phyloP scores from a whole-genome alignment of 2,888 invertebrate species.

The Chironomus tentans region DNA sequence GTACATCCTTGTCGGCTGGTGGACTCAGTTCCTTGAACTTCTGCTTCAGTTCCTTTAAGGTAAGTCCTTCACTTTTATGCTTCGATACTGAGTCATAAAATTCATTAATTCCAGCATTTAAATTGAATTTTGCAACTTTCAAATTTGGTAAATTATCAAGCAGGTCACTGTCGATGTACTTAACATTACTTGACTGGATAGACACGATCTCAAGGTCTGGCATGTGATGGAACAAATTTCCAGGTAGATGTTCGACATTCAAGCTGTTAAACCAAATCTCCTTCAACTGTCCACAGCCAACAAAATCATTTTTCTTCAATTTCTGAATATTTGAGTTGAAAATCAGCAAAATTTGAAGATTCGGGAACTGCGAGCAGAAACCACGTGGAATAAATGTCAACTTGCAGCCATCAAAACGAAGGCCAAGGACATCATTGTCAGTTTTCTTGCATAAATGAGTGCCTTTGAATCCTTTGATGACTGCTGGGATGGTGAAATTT shows the following conservation, averaged over 20 bases:
- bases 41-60: background rate
- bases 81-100: background rate
- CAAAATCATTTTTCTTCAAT: background rate
- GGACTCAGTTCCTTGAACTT: background rate
- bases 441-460: background rate
- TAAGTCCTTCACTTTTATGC: background rate
- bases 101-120: background rate
- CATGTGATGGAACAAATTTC: background rate
- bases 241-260: background rate
- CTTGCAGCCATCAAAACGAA: background rate
- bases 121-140: background rate
- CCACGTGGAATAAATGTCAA: background rate
- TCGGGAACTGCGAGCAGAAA: background rate
- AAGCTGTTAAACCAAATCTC: background rate
- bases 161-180: background rate
- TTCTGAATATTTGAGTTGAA: background rate
- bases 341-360: background rate
- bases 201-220: background rate
- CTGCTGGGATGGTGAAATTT: background rate
- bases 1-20: no score
- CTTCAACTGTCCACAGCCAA: background rate
- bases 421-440: background rate
- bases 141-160: background rate
- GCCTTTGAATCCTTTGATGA: background rate
- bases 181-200: background rate